Evolutionary conservation across 2,797 vertebrate species (phyloP).

Genomic region (Pterois miles): DNA sequence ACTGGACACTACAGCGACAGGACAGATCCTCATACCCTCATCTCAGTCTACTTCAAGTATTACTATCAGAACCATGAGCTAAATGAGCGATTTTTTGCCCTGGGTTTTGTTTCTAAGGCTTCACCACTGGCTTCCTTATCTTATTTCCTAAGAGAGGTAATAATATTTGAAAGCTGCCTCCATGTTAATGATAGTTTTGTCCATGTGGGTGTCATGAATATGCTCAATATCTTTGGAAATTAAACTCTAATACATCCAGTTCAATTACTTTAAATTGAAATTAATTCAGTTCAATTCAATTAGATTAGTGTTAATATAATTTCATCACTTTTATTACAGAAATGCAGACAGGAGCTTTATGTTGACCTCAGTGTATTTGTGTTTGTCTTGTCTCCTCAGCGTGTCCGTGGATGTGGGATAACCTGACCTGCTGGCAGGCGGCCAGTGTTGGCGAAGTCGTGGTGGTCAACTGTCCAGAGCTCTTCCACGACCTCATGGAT

Average conservation of each 20-base stretch:
- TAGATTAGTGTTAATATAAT: background rate
- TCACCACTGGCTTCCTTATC: background rate
- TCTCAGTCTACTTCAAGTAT: background rate
- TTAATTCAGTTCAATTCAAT: background rate
- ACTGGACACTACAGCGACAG: too few relatives aligned
- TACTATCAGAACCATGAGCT: background rate
- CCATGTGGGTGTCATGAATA: background rate
- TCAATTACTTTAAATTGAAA: background rate
- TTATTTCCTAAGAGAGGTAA: background rate
- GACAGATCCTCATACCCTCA: background rate
- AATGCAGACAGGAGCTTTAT: background rate
- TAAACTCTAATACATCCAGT: background rate
- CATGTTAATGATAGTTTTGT: background rate
- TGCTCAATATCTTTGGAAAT: background rate
- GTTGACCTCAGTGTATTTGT: conserved; percentile 8
- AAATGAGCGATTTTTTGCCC: background rate
- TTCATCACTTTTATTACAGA: background rate
- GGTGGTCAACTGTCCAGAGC: conserved; percentile 90
- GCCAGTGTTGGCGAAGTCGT: conserved; percentile 88
- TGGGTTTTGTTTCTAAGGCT: background rate
- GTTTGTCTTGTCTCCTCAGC: conserved; percentile 68
- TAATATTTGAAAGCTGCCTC: background rate
- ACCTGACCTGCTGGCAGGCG: conserved; percentile 95
- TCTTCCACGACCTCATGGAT: conserved; percentile 88
- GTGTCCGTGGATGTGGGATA: conserved; percentile 96